Base-by-base conservation (phyloP, 2,797 vertebrate genomes). In the Mormyrops boulengeri region DNA sequence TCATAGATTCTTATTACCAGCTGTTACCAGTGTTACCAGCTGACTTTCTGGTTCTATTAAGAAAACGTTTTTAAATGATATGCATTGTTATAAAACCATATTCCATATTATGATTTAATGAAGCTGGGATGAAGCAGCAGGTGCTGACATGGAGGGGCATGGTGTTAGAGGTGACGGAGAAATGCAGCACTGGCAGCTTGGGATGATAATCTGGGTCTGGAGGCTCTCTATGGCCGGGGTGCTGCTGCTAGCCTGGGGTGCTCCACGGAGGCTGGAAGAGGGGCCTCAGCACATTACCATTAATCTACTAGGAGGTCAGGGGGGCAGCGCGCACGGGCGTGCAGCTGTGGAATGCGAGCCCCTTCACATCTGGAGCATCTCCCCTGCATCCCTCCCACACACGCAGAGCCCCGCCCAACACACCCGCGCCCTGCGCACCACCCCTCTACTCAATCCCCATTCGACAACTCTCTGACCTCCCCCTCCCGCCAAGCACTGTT, bases 261-360 rank as follows among this genome's bases (percentile, higher is more conserved):
- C 90, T 87, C 49, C 52, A 30, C 89, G 60, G 88, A 88, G 84
- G 87, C 84, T 44, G 85, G 52, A 11, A 85, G 84, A 73, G 90
- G 84, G 85, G 90, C 91, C 91, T 91, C 69, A 90, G 88, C 19
- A 14, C 90, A 92, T 93, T 93, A 93, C 92, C 92, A 91, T 92
- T 91, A 90, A 88, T 90, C 90, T 91, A 90, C 87, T 62, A 91
- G 91, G 90, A 93, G 92, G 92, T 85, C 91, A 89, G 91, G 93
- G 91, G 88, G 52, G 52, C 73, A 92, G 88, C n/a, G 4, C 1
- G 9, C 8, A n/a, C 17, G 82, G 55, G 91, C 85, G 0, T 38
- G 26, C 91, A 89, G 90, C 85, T 91, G 92, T 92, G 93, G 93
- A 93, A 94, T 92, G 92, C 77, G 91, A 89, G 87, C 66, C 86